A percentile compares a stretch with the other conserved stretches of the same genome.
Evolutionary conservation across 1,140 invertebrate genomes (phyloP).

Genomic region (Drosophila baimaii): DNA sequence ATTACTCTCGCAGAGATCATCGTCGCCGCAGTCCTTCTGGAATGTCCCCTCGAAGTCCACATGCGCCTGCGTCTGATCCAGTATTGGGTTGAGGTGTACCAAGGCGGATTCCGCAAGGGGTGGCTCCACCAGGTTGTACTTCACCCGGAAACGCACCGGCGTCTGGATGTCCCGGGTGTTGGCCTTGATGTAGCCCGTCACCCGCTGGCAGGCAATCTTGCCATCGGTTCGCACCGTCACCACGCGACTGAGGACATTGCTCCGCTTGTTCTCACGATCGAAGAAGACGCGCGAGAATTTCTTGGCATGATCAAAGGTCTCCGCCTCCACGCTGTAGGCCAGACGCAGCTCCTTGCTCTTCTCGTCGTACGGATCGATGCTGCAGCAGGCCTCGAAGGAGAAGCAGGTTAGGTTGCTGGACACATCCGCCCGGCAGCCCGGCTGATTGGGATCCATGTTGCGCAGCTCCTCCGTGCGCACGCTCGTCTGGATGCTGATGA

Average conservation of each 20-base stretch:
- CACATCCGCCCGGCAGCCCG: constrained; percentile 89
- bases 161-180: constrained; percentile 93
- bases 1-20: constrained; percentile 95
- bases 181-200: constrained; percentile 93
- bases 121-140: constrained; percentile 91
- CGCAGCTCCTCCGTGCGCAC: constrained; percentile 86
- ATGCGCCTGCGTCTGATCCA: constrained; percentile 94
- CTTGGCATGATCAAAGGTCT: constrained; percentile 90
- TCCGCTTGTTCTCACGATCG: constrained; percentile 85
- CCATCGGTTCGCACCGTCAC: constrained; percentile 86
- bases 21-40: constrained; percentile 95
- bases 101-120: constrained; percentile 89
- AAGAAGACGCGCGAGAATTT: constrained; percentile 94
- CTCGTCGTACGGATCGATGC: constrained; percentile 88
- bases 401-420: constrained; percentile 92
- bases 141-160: constrained; percentile 93
- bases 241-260: constrained; percentile 86
- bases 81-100: constrained; percentile 91
- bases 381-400: constrained; percentile 94
- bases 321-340: constrained; percentile 92
- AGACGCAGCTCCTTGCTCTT: constrained; percentile 86
- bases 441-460: constrained; percentile 92
- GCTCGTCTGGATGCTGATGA: constrained; percentile 92
- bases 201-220: constrained; percentile 87
- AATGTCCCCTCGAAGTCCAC: constrained; percentile 94